Evolutionary conservation across 2,113 vertebrate genomes (phyloP).

Genomic region (Chrysemys picta): DNA sequence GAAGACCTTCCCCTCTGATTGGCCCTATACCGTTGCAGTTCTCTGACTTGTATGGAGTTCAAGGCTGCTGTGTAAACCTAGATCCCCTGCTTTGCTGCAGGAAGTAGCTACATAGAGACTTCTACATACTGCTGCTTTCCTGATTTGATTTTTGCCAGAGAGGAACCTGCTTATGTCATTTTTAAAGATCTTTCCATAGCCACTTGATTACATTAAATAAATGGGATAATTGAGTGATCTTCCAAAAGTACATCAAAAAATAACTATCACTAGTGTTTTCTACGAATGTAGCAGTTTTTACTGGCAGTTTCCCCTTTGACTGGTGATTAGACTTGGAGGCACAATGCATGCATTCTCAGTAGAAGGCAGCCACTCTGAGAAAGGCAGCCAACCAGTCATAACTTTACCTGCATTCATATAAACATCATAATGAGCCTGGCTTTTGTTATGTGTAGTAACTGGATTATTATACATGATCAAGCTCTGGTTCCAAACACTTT

Average conservation of each 20-base stretch:
- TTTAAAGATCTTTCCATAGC: background rate
- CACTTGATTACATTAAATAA: background rate
- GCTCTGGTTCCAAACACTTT: conserved; percentile 4
- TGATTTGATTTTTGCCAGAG: background rate
- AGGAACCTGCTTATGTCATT: background rate
- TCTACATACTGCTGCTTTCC: background rate
- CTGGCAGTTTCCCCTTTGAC: fast-evolving
- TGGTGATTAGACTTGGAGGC: background rate
- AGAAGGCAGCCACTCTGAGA: background rate
- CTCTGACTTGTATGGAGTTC: background rate
- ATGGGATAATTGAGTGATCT: background rate
- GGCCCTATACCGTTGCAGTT: background rate
- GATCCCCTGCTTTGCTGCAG: background rate
- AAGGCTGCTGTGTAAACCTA: conserved; percentile 9
- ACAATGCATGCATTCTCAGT: background rate
- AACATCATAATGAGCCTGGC: fast-evolving
- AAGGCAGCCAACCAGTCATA: background rate
- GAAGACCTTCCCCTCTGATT: background rate
- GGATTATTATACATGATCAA: background rate
- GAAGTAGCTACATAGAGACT: background rate
- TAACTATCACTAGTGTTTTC: background rate
- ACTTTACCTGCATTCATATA: fast-evolving
- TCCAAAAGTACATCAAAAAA: background rate
- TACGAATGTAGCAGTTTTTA: background rate
- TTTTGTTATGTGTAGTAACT: fast-evolving